phyloP scores from a whole-genome alignment of 2,797 vertebrate species.

The Bucorvus abyssinicus region DNA sequence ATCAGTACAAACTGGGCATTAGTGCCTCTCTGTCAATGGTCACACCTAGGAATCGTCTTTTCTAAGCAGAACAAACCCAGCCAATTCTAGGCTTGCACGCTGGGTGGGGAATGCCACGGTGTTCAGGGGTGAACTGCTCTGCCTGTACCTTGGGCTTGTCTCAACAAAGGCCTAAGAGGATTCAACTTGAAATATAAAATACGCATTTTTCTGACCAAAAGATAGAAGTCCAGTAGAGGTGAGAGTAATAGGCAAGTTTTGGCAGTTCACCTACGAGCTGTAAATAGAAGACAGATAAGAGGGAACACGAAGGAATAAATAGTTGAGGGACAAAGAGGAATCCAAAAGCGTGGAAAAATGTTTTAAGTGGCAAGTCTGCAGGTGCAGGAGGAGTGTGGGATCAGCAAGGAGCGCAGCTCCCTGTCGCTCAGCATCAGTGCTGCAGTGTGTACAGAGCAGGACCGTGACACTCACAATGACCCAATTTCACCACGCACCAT shows the following conservation, averaged over 20 bases:
- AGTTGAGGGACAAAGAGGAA: background rate
- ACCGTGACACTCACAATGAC: background rate
- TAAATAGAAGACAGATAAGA: background rate
- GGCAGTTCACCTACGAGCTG: background rate
- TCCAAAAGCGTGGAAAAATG: background rate
- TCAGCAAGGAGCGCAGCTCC: background rate
- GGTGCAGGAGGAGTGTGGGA: background rate
- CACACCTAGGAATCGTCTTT: background rate
- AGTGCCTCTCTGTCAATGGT: background rate
- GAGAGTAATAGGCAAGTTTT: background rate
- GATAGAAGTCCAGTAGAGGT: background rate
- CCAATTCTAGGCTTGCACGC: background rate
- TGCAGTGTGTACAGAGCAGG: background rate
- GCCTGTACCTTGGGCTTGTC: background rate
- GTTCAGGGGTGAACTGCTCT: background rate
- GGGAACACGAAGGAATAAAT: background rate
- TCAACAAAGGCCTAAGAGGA: background rate
- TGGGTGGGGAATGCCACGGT: background rate
- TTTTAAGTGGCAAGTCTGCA: background rate
- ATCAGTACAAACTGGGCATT: background rate
- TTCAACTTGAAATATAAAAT: background rate
- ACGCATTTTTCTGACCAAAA: background rate
- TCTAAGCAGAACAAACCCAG: background rate
- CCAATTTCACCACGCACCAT: background rate
- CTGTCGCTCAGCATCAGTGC: background rate